Evolutionary conservation across 2,888 invertebrate species (phyloP).

Genomic region (Shargacucullia verbasci): DNA sequence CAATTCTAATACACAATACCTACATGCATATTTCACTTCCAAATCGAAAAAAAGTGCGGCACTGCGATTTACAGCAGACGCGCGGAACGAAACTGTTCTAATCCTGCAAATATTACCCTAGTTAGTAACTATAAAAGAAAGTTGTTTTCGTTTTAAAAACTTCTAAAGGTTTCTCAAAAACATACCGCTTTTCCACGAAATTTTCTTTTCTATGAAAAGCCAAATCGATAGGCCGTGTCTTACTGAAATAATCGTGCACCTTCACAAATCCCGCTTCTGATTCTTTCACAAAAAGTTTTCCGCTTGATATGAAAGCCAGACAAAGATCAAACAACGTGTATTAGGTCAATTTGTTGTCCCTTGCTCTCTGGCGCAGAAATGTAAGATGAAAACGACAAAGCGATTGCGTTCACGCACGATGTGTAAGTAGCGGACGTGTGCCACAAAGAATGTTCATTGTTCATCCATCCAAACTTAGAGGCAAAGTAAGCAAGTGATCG

Average conservation of each 20-base stretch:
- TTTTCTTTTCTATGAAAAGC: constrained; percentile 1
- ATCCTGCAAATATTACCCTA: constrained; percentile 22
- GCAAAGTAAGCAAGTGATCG: not conserved
- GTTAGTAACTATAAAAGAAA: no score
- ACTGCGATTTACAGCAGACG: no score
- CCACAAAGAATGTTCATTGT: no score
- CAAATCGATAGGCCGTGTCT: constrained; percentile 15
- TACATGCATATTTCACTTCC: no score
- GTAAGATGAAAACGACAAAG: constrained; percentile 24
- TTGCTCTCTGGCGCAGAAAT: constrained; percentile 29
- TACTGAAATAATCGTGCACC: constrained; percentile 14
- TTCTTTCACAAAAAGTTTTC: constrained; percentile 35
- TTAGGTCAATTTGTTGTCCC: constrained; percentile 43
- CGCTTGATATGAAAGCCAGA: not conserved
- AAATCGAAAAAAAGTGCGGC: no score
- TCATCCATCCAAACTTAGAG: not conserved
- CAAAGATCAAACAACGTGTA: constrained; percentile 47
- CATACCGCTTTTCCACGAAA: constrained; percentile 1
- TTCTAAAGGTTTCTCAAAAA: not conserved
- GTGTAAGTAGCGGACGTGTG: constrained; percentile 1
- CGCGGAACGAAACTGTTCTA: not conserved
- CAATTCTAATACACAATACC: no score
- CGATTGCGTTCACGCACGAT: constrained; percentile 22
- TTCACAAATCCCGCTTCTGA: constrained; percentile 22
- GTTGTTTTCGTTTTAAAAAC: not conserved